These are phyloP conservation scores for Isurus oxyrinchus DNA, from an alignment of 2,113 vertebrate species.

Conservation along the genomic window DNA sequence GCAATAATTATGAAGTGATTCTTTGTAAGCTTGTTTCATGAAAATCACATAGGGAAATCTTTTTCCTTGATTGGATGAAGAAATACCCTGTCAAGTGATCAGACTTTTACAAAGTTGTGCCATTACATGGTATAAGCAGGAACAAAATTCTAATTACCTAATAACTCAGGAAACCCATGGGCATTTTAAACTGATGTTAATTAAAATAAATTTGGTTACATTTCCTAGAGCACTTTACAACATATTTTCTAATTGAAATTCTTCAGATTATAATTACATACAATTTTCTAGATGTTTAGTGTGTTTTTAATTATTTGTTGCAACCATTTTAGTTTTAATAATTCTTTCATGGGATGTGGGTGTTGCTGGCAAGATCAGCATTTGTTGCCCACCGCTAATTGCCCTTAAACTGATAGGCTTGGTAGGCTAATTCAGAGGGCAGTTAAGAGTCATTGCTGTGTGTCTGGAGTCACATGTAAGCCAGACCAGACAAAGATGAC, in stretches of 20 bases:
- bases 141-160: neutral
- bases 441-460: no score
- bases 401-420: no score
- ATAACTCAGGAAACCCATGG: neutral
- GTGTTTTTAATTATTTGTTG: conserved; percentile 14
- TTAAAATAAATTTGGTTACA: neutral
- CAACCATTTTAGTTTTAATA: neutral
- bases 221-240: neutral
- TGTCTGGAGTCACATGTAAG: no score
- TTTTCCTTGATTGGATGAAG: neutral
- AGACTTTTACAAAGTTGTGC: neutral
- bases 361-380: no score
- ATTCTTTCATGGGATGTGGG: no score
- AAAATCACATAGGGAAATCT: neutral
- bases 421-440: no score
- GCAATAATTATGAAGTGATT: neutral
- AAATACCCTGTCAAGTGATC: neutral
- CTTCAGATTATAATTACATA: conserved; percentile 17
- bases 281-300: neutral
- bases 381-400: no score
- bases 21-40: neutral
- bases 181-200: conserved; percentile 7
- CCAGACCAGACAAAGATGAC: no score
- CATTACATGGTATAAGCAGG: neutral
- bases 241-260: neutral